Evolutionary conservation across 1,140 invertebrate species (phyloP).

Genomic region (Wasmannia auropunctata): DNA sequence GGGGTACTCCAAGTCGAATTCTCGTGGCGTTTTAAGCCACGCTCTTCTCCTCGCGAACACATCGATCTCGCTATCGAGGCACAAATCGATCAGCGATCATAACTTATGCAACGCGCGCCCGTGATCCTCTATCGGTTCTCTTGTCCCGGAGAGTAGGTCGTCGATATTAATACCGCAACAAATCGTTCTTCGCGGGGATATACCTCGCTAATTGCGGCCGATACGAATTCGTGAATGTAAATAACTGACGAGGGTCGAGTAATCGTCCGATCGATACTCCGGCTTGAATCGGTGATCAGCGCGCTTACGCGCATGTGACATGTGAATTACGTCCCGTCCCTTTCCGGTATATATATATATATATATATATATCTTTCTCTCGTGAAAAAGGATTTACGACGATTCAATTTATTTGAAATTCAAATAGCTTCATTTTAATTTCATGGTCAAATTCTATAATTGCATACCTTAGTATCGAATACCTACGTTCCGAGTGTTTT

Average conservation of each 20-base stretch:
- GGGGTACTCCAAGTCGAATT: background rate
- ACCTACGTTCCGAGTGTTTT: background rate
- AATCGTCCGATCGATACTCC: background rate
- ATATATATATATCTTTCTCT: background rate
- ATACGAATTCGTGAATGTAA: background rate
- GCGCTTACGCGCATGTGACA: too few species aligned
- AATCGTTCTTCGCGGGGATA: background rate
- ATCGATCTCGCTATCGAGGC: background rate
- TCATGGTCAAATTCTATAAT: background rate
- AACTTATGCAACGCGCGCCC: conserved; percentile 53
- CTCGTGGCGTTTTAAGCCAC: background rate
- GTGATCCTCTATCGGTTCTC: conserved; percentile 21
- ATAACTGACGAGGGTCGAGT: background rate
- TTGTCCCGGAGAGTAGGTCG: conserved; percentile 3
- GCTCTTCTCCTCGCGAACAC: background rate
- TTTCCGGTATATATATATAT: background rate
- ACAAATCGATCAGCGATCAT: conserved; percentile 28
- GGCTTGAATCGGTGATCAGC: background rate
- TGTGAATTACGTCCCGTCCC: background rate
- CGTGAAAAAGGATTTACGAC: background rate
- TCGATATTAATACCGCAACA: background rate
- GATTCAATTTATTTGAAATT: background rate
- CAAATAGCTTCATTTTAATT: background rate
- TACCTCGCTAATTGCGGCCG: background rate
- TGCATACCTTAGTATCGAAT: background rate